Evolutionary conservation across 2,113 vertebrate genomes (phyloP).

Genomic region (Orthonyx spaldingii): DNA sequence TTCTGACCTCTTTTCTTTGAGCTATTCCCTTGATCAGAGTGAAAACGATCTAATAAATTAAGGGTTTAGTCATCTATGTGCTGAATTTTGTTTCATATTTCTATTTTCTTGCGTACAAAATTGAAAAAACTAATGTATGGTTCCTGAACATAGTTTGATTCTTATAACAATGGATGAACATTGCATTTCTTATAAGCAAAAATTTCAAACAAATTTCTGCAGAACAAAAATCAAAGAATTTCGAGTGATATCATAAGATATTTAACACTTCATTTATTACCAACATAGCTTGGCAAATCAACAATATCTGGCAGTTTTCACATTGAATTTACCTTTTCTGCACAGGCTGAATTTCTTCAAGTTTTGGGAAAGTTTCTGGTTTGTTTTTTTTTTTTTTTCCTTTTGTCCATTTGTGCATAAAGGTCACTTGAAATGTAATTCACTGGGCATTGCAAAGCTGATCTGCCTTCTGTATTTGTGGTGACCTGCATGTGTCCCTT

Average conservation of each 20-base stretch:
- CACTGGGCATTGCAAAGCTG: background rate
- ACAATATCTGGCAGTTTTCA: background rate
- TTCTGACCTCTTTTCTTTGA: conserved; percentile 64
- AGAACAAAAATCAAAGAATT: background rate
- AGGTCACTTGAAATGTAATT: background rate
- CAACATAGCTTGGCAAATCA: background rate
- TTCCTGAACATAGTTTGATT: background rate
- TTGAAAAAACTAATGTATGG: background rate
- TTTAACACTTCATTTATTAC: background rate
- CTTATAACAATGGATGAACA: background rate
- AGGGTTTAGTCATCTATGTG: conserved; percentile 36
- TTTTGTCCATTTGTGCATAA: background rate
- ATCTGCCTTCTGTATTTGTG: background rate
- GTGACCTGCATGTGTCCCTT: background rate
- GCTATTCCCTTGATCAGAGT: conserved; percentile 61
- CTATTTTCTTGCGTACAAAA: conserved; percentile 1
- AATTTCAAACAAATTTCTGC: background rate
- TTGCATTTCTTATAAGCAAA: background rate
- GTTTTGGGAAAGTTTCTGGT: background rate
- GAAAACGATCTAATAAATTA: conserved; percentile 62
- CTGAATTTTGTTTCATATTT: conserved; percentile 19
- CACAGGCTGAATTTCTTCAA: background rate
- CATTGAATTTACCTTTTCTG: background rate
- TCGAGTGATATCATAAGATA: background rate
- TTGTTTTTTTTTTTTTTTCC: background rate